A percentile compares a stretch with the other conserved stretches of the same genome.
phyloP scores from a whole-genome alignment of 2,797 vertebrate genomes.

The Spea hammondii region DNA sequence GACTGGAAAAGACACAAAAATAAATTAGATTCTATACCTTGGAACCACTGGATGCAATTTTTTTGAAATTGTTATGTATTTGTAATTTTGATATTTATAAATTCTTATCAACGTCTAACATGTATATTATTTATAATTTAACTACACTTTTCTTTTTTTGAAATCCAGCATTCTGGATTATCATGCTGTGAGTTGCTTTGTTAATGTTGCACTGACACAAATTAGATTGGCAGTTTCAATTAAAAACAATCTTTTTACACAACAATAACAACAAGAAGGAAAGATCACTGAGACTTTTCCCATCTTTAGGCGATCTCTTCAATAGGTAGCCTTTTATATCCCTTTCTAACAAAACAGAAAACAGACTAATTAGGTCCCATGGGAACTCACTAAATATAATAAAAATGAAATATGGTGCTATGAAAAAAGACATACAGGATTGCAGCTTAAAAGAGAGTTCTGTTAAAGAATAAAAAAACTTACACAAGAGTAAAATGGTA shows the following conservation, averaged over 20 bases:
- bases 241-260: conserved; percentile 19
- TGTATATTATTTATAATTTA: too few relatives aligned
- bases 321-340: conserved; percentile 26
- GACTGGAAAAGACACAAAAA: too few relatives aligned
- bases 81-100: too few relatives aligned
- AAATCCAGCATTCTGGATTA: too few relatives aligned
- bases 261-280: neutral
- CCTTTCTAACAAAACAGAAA: conserved; percentile 24
- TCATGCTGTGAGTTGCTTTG: too few relatives aligned
- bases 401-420: conserved; percentile 12
- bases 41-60: too few relatives aligned
- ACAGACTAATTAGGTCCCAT: conserved; percentile 30
- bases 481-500: neutral
- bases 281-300: neutral
- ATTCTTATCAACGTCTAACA: too few relatives aligned
- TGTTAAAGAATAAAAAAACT: neutral
- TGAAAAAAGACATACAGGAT: neutral
- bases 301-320: conserved; percentile 16
- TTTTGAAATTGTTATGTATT: too few relatives aligned
- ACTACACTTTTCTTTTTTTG: too few relatives aligned
- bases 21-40: too few relatives aligned
- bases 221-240: conserved; percentile 2
- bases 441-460: neutral
- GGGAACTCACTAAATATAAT: conserved; percentile 21
- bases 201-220: too few relatives aligned